These are phyloP conservation scores for Betta splendens DNA, from an alignment of 2,797 vertebrate species.

Conservation along the genomic window DNA sequence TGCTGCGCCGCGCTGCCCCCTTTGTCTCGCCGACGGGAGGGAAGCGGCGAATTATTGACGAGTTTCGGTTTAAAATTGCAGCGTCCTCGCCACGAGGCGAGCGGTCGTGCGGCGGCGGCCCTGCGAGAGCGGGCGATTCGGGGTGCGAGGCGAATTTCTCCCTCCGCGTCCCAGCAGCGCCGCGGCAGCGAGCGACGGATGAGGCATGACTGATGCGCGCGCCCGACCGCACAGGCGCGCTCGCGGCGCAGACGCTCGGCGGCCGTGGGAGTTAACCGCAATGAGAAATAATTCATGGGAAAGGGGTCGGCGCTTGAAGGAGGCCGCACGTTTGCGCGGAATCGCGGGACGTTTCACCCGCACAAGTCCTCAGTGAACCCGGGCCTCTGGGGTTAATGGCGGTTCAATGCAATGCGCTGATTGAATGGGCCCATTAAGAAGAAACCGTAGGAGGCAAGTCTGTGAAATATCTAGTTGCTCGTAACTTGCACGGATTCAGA, in stretches of 20 bases:
- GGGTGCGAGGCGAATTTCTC: conserved; percentile 23
- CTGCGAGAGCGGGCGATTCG: neutral
- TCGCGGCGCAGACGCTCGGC: conserved; percentile 59
- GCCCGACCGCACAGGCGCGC: conserved; percentile 57
- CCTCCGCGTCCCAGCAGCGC: conserved; percentile 35
- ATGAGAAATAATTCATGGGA: conserved; percentile 75
- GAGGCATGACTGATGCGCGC: conserved; percentile 72
- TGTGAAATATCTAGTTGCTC: neutral
- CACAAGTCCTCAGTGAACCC: neutral
- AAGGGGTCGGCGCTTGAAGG: conserved; percentile 48
- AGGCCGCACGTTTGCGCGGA: conserved; percentile 14
- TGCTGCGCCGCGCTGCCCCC: conserved; percentile 37
- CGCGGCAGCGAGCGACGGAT: conserved; percentile 52
- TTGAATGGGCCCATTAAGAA: neutral
- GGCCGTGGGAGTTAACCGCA: conserved; percentile 72
- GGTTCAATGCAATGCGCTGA: conserved; percentile 16
- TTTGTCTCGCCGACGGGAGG: conserved; percentile 51
- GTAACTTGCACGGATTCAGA: neutral
- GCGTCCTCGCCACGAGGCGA: neutral
- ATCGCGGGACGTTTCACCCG: neutral
- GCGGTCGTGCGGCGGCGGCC: neutral
- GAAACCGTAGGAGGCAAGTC: neutral
- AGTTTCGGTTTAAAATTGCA: neutral
- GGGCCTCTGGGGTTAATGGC: conserved; percentile 11
- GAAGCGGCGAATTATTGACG: conserved; percentile 2